Conservation (phyloP, 2,113 vertebrate species). For the Ginglymostoma cirratum region DNA sequence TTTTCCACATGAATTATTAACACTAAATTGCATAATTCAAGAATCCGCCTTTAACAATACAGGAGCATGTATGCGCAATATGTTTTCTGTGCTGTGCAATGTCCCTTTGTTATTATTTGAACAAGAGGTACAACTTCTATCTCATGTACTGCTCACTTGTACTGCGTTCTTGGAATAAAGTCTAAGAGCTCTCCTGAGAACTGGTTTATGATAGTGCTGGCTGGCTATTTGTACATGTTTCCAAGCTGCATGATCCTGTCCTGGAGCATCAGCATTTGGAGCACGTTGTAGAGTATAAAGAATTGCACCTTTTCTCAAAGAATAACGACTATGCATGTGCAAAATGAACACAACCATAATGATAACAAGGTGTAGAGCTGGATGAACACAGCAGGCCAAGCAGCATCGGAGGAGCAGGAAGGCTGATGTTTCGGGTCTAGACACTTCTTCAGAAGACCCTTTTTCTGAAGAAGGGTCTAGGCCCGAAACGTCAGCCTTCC, state of each 20-base stretch:
- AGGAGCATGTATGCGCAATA: background rate
- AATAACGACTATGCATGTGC: too few species aligned
- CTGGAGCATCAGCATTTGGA: too few species aligned
- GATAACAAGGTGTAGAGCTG: too few species aligned
- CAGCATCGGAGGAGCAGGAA: too few species aligned
- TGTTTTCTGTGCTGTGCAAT: background rate
- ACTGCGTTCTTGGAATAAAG: background rate
- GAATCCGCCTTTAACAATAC: background rate
- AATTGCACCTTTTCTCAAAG: background rate
- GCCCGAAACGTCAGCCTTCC: too few species aligned
- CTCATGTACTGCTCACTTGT: conserved; percentile 5
- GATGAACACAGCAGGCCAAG: too few species aligned
- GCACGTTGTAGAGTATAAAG: background rate
- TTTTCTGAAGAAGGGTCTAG: too few species aligned
- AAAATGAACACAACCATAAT: too few species aligned
- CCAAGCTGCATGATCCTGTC: background rate
- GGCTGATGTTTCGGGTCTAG: too few species aligned
- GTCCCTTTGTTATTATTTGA: background rate
- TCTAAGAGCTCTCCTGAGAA: background rate
- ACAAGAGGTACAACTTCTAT: background rate
- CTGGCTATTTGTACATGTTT: background rate
- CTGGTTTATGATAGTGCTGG: background rate
- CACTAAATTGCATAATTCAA: background rate
- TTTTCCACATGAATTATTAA: background rate
- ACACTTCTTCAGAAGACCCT: too few species aligned